Evolutionary conservation across 1,140 invertebrate genomes (phyloP).

Genomic region (Tetramorium simillimum): DNA sequence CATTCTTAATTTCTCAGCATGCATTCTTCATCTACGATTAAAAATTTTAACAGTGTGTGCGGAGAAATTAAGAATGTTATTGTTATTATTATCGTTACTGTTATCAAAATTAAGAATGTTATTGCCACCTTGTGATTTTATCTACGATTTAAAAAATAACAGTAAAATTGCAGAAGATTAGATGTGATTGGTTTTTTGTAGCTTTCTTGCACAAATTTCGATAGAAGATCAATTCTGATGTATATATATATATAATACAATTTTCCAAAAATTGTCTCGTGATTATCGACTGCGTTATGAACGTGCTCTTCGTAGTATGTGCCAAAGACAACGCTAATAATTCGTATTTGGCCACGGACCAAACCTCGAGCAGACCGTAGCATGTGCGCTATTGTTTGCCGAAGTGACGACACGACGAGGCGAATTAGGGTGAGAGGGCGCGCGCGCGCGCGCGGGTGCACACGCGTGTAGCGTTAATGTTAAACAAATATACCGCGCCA

Average conservation of each 20-base stretch:
- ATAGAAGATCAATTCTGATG: background rate
- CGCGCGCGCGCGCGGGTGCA: background rate
- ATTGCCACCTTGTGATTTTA: background rate
- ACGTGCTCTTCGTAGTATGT: background rate
- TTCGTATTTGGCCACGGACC: slow-evolving; percentile 73
- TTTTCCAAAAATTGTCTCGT: slow-evolving; percentile 24
- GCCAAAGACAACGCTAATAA: slow-evolving; percentile 70
- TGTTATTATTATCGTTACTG: too few relatives aligned
- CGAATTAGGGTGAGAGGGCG: slow-evolving; percentile 69
- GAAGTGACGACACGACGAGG: slow-evolving; percentile 65
- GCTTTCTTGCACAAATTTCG: background rate
- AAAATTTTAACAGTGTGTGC: too few relatives aligned
- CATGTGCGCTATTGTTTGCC: slow-evolving; percentile 73
- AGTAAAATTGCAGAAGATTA: background rate
- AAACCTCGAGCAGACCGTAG: slow-evolving; percentile 71
- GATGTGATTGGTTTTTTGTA: background rate
- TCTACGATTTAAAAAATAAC: background rate
- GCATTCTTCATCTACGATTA: too few relatives aligned
- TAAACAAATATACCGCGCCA: slow-evolving; percentile 78
- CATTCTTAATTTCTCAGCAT: background rate
- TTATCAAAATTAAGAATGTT: too few relatives aligned
- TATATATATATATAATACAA: background rate
- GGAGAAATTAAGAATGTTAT: too few relatives aligned
- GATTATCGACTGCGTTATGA: slow-evolving; percentile 13
- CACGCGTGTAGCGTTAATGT: slow-evolving; percentile 76